A percentile compares a stretch with the other conserved stretches of the same genome.
Evolutionary conservation across 2,888 invertebrate species (phyloP).

Genomic region (Drosophila hawaiiensis): DNA sequence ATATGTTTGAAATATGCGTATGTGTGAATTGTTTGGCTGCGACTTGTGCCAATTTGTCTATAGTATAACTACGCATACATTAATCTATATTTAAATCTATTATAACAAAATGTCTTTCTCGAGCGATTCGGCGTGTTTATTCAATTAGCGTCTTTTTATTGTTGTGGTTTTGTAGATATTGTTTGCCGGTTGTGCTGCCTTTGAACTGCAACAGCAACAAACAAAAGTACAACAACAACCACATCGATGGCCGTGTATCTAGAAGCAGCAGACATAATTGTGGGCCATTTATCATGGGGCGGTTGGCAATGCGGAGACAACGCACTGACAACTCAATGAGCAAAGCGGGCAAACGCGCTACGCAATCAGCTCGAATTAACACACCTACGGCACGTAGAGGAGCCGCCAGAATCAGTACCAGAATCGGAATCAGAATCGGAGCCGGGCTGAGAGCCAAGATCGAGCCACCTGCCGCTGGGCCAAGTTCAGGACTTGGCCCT

Average conservation of each 20-base stretch:
- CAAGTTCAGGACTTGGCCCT: slow-evolving; percentile 68
- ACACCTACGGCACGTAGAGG: slow-evolving; percentile 73
- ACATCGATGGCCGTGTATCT: slow-evolving; percentile 57
- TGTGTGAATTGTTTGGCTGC: slow-evolving; percentile 18
- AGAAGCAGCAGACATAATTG: slow-evolving; percentile 68
- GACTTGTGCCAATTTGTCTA: slow-evolving; percentile 65
- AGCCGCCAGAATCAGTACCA: slow-evolving; percentile 1
- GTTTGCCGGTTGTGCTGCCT: slow-evolving; percentile 55
- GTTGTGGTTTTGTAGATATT: slow-evolving; percentile 15
- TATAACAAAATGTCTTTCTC: slow-evolving; percentile 40
- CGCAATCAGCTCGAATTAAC: slow-evolving; percentile 71
- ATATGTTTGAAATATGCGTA: background rate
- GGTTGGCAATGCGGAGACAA: slow-evolving; percentile 64
- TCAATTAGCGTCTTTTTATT: slow-evolving; percentile 62
- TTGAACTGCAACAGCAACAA: slow-evolving; percentile 44
- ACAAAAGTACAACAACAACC: slow-evolving; percentile 20
- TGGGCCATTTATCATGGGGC: slow-evolving; percentile 75
- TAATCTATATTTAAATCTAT: background rate
- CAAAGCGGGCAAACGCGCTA: slow-evolving; percentile 56
- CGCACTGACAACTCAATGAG: slow-evolving; percentile 80
- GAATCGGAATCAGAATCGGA: slow-evolving; percentile 10
- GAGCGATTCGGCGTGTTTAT: slow-evolving; percentile 74
- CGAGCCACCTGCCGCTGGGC: slow-evolving; percentile 74
- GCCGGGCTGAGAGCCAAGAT: background rate
- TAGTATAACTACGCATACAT: slow-evolving; percentile 26